Evolutionary conservation across 2,113 vertebrate genomes (phyloP), one percentile per base, ranked within the genome.

Genomic region (Leptocoma aspasia): DNA sequence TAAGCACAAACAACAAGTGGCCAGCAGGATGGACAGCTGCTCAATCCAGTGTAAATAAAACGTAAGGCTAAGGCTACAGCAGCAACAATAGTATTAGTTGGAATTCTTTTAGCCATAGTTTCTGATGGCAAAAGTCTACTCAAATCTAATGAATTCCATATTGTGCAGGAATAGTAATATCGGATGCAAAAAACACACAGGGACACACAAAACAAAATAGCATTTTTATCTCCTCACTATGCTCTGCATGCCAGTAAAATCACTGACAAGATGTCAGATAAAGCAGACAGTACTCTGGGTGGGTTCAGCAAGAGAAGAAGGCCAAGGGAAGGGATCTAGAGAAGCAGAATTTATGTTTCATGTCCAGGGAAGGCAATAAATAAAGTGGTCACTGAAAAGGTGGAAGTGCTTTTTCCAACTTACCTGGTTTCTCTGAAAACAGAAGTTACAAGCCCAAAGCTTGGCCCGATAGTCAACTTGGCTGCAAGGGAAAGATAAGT

Each of bases 401-500:
- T 12, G 14, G 8, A 86, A 78, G 27, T 16, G 19, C 16, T 44
- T 77, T 94, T 69, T 77, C 75, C 92, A 82, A 84, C 98, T 96
- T 91, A 99, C 99, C 90, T 99, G 99, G 92, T 99, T 99, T 95
- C 99, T 99, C 95, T 99, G 99, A 95, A 99, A 99, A 96, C 99
- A 99, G 97, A 99, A 99, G 97, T 99, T 99, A 96, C 99, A 99
- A 26, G 99, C 99, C 99, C 99, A 99, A 95, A 99, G 98, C 97
- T 99, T 99, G 94, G 99, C 99, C 97, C 98, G 98, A 97, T 98
- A 99, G 98, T 99, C 99, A 80, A 99, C 98, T 85, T 99, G 99
- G 96, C 99, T 99, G 96, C 73, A 96, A 97, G 71, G 20, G 95
- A 71, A 76, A 91, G 37, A 61, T 13, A 69, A 90, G 57, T 16